These are phyloP conservation scores for Leguminivora glycinivorella DNA, from an alignment of 1,140 invertebrate species.

Conservation along the genomic window DNA sequence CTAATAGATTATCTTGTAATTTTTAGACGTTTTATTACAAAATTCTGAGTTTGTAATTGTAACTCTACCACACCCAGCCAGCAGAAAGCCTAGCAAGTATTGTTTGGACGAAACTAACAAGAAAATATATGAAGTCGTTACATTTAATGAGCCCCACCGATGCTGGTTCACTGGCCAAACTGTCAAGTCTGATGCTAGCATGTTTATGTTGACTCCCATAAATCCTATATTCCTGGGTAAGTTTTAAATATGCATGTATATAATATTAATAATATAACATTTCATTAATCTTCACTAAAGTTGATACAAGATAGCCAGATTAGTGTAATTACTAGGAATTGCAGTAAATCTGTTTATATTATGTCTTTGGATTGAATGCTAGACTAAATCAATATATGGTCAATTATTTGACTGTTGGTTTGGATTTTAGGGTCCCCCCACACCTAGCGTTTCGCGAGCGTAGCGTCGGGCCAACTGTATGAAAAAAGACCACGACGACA, in stretches of 20 bases:
- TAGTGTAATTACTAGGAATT: too few relatives aligned
- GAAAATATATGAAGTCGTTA: constrained; percentile 73
- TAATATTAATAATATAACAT: too few relatives aligned
- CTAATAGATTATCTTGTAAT: constrained; percentile 41
- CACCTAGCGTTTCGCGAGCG: too few relatives aligned
- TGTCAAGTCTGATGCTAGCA: constrained; percentile 85
- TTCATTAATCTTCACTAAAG: too few relatives aligned
- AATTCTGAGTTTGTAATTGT: constrained; percentile 86
- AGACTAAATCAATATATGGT: too few relatives aligned
- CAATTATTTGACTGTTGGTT: too few relatives aligned
- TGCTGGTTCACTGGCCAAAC: constrained; percentile 85
- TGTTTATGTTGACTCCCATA: constrained; percentile 83
- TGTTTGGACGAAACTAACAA: constrained; percentile 79
- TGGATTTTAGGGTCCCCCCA: too few relatives aligned
- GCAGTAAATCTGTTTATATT: too few relatives aligned
- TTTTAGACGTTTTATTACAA: constrained; percentile 79
- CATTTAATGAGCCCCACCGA: constrained; percentile 83
- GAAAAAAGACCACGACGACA: too few relatives aligned
- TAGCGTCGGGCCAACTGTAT: too few relatives aligned
- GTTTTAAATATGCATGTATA: neutral
- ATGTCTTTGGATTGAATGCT: too few relatives aligned
- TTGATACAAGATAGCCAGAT: too few relatives aligned
- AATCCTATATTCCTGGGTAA: constrained; percentile 83
- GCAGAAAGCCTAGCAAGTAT: constrained; percentile 81
- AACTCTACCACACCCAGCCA: constrained; percentile 84